Percentiles rank a stretch among this genome's conserved stretches.
phyloP scores from a whole-genome alignment of 2,888 invertebrate genomes.

The Buathra laborator region DNA sequence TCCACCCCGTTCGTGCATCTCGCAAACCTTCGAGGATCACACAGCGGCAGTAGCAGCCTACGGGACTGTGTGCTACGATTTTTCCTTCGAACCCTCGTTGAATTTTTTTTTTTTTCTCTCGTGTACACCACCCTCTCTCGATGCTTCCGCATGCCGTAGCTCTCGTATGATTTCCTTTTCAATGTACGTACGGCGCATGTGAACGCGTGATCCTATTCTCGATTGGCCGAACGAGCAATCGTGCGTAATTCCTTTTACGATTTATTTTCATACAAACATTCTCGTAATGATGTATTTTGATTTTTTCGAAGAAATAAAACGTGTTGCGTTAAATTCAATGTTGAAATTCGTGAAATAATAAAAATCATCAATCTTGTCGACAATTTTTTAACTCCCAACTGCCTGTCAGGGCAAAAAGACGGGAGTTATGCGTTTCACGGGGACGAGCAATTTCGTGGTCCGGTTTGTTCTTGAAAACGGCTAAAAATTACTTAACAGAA shows the following conservation, averaged over 20 bases:
- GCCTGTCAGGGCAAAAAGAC: too few species aligned
- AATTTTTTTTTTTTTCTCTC: constrained; percentile 54
- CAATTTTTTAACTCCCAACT: too few species aligned
- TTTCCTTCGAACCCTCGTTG: constrained; percentile 61
- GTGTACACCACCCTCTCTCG: constrained; percentile 4
- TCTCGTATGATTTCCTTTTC: constrained; percentile 39
- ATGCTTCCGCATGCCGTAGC: constrained; percentile 48
- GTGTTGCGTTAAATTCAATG: background rate
- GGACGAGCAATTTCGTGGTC: too few species aligned
- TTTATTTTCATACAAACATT: background rate
- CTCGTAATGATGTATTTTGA: background rate
- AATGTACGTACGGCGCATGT: background rate
- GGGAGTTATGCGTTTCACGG: too few species aligned
- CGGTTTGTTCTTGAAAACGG: too few species aligned
- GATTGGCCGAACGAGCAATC: constrained; percentile 54
- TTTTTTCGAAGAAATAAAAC: background rate
- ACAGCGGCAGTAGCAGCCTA: constrained; percentile 18
- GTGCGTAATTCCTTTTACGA: constrained; percentile 39
- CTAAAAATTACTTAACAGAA: too few species aligned
- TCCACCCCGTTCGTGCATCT: constrained; percentile 58
- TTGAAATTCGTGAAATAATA: too few species aligned
- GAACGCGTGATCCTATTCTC: constrained; percentile 42
- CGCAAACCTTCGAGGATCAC: background rate
- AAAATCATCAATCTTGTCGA: too few species aligned
- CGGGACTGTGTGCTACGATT: constrained; percentile 24